Percentiles rank a stretch among this genome's conserved stretches.
phyloP scores from a whole-genome alignment of 2,113 vertebrate species.

The Sisor rabdophorus region DNA sequence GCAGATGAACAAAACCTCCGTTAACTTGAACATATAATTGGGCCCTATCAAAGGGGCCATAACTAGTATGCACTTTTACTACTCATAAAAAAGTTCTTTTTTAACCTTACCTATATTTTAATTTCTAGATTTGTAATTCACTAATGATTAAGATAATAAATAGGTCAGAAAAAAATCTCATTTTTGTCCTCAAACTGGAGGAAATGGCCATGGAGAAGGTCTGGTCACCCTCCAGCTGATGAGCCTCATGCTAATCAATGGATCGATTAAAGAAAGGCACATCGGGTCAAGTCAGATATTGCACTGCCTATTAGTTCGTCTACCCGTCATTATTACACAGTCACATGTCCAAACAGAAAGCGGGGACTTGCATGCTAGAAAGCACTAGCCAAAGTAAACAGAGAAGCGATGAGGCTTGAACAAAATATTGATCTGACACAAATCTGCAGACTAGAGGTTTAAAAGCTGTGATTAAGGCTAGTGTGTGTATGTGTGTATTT shows the following conservation, averaged over 20 bases:
- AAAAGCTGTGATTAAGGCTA: constrained; percentile 65
- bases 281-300: constrained; percentile 77
- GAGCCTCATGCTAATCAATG: constrained; percentile 77
- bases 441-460: constrained; percentile 69
- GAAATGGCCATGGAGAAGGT: constrained; percentile 65
- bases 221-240: constrained; percentile 73
- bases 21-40: no score
- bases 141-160: not conserved
- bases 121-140: no score
- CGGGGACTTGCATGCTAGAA: constrained; percentile 67
- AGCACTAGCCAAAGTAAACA: constrained; percentile 75
- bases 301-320: constrained; percentile 71
- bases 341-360: constrained; percentile 75
- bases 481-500: constrained; percentile 27
- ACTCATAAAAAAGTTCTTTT: not conserved
- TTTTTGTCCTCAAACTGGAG: constrained; percentile 60
- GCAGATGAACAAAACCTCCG: not conserved
- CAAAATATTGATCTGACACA: constrained; percentile 77
- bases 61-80: no score
- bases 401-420: constrained; percentile 69
- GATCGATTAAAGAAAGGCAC: constrained; percentile 76
- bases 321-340: constrained; percentile 79
- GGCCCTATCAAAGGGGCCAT: no score
- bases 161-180: not conserved
- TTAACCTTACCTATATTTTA: not conserved